A percentile compares a stretch with the other conserved stretches of the same genome.
Evolutionary conservation across 2,797 vertebrate genomes (phyloP).

Genomic region (Neosilurus mollespiculum): DNA sequence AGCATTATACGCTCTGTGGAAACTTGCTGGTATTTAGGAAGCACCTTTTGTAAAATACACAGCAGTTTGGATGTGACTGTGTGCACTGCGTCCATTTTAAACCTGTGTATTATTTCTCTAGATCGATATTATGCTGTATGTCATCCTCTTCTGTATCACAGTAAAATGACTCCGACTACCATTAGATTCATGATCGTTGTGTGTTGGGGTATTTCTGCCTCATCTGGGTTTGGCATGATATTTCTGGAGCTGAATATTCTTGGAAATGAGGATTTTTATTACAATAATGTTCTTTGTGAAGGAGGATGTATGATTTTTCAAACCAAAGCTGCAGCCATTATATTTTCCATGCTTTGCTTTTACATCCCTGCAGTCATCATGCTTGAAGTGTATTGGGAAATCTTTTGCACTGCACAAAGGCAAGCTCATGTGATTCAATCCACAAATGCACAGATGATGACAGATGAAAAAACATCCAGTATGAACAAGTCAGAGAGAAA

Average conservation of each 20-base stretch:
- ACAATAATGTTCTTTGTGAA: constrained; percentile 40
- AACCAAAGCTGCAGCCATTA: constrained; percentile 25
- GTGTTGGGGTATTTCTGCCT: constrained; percentile 74
- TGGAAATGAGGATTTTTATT: constrained; percentile 67
- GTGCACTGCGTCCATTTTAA: constrained; percentile 79
- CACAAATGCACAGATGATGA: constrained; percentile 22
- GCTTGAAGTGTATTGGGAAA: constrained; percentile 54
- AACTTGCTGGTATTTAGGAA: constrained; percentile 79
- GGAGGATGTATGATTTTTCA: constrained; percentile 55
- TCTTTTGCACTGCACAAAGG: constrained; percentile 53
- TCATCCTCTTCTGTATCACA: constrained; percentile 75
- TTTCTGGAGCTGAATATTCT: constrained; percentile 76
- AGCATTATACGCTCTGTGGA: constrained; percentile 81
- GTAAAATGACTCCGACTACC: constrained; percentile 67
- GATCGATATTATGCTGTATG: constrained; percentile 81
- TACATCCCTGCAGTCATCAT: constrained; percentile 54
- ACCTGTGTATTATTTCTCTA: constrained; percentile 78
- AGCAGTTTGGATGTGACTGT: constrained; percentile 75
- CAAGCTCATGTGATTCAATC: constrained; percentile 59
- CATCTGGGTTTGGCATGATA: constrained; percentile 77
- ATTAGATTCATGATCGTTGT: constrained; percentile 70
- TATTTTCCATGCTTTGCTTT: constrained; percentile 50
- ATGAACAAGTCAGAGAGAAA: constrained; percentile 54
- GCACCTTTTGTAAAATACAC: constrained; percentile 80
- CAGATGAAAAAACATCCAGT: constrained; percentile 64